phyloP scores from a whole-genome alignment of 2,888 invertebrate genomes.

The Elegia similella region DNA sequence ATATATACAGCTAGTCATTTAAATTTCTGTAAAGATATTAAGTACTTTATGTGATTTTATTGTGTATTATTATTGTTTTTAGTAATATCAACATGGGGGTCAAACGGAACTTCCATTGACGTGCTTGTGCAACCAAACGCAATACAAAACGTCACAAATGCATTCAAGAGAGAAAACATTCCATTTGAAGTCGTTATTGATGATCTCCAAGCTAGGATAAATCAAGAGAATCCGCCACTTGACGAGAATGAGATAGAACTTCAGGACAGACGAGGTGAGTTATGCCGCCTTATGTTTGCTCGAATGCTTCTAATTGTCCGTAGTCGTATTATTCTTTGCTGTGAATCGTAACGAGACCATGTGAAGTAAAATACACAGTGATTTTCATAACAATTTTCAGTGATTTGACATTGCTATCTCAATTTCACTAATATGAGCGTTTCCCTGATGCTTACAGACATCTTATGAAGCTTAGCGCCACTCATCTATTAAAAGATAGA shows the following conservation, averaged over 20 bases:
- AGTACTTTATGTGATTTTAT: neutral
- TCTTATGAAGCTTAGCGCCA: no score
- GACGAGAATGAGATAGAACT: conserved; percentile 85
- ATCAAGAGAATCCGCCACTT: conserved; percentile 88
- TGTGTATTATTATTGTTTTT: conserved; percentile 28
- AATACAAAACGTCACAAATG: conserved; percentile 83
- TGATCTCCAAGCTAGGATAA: conserved; percentile 89
- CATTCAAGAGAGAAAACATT: conserved; percentile 84
- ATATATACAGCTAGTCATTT: no score
- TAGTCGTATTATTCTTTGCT: no score
- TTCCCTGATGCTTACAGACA: no score
- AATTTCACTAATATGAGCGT: no score
- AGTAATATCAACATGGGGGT: conserved; percentile 86
- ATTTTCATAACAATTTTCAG: no score
- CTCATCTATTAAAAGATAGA: no score
- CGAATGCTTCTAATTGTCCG: no score
- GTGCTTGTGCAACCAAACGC: conserved; percentile 86
- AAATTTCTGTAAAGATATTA: no score
- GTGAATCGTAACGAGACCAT: no score
- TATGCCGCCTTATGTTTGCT: neutral
- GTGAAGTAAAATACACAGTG: no score
- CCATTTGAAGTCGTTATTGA: conserved; percentile 87
- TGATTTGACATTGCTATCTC: no score
- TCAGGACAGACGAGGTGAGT: conserved; percentile 86
- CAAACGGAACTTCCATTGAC: conserved; percentile 84